phyloP scores from a whole-genome alignment of 2,113 vertebrate species.

The Scophthalmus maximus region DNA sequence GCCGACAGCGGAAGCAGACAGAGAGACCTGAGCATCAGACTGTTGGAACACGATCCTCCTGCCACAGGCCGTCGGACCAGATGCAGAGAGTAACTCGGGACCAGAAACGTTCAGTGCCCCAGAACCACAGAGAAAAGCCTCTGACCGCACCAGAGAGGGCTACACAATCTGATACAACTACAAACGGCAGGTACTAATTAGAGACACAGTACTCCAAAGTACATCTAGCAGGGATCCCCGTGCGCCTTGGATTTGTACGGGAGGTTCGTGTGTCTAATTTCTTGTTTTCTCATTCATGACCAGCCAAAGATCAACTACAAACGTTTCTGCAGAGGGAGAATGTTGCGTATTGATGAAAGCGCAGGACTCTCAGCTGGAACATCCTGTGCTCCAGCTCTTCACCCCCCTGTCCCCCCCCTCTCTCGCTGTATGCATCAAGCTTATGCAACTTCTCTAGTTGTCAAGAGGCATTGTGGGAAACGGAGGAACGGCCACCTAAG shows the following conservation, averaged over 20 bases:
- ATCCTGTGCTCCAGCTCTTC: background rate
- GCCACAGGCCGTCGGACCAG: background rate
- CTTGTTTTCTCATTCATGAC: too few relatives aligned
- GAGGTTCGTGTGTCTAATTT: background rate
- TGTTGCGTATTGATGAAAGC: constrained; percentile 22
- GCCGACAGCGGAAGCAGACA: constrained; percentile 12
- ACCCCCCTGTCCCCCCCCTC: background rate
- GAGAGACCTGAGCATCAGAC: constrained; percentile 9
- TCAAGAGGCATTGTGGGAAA: constrained; percentile 15
- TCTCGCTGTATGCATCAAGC: background rate
- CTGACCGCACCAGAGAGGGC: too few relatives aligned
- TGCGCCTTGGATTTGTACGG: background rate
- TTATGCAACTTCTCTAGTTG: background rate
- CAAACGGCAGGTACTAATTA: too few relatives aligned
- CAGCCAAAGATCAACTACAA: too few relatives aligned
- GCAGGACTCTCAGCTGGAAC: background rate
- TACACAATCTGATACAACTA: background rate
- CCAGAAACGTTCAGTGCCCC: background rate
- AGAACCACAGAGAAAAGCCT: too few relatives aligned
- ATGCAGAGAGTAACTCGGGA: constrained; percentile 6
- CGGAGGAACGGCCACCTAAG: background rate
- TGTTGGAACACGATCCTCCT: constrained; percentile 17
- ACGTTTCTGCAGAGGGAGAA: too few relatives aligned
- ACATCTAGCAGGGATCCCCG: background rate
- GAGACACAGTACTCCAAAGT: too few relatives aligned